Evolutionary conservation across 2,888 invertebrate species (phyloP).

Genomic region (Entomobrya multifasciata): DNA sequence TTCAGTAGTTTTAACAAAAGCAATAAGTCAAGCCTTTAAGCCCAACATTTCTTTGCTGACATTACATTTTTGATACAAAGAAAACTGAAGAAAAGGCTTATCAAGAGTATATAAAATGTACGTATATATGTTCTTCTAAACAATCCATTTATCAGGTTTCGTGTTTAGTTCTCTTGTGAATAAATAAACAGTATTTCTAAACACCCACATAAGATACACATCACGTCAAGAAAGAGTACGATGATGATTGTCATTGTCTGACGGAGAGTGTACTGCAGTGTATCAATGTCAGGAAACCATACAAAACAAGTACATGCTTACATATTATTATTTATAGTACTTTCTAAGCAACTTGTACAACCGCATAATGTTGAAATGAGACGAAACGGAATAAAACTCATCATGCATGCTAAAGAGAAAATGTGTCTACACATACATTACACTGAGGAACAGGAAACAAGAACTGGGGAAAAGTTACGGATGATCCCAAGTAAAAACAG

Average conservation of each 20-base stretch:
- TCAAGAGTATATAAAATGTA: too few species aligned
- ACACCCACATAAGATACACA: conserved; percentile 21
- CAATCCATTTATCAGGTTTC: conserved; percentile 4
- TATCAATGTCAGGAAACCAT: conserved; percentile 17
- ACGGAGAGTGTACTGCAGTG: conserved; percentile 7
- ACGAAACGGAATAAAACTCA: background rate
- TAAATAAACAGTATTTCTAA: background rate
- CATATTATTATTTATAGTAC: too few species aligned
- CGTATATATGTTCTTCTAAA: too few species aligned
- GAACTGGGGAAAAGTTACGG: background rate
- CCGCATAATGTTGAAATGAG: background rate
- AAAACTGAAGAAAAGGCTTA: background rate
- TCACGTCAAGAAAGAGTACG: conserved; percentile 12
- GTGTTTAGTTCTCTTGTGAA: conserved; percentile 6
- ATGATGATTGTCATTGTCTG: conserved; percentile 37
- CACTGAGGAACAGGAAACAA: background rate
- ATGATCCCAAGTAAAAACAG: background rate
- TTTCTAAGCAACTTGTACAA: too few species aligned
- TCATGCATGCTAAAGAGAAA: conserved; percentile 14
- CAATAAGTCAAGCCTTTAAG: too few species aligned
- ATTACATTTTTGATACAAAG: background rate
- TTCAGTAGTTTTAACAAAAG: too few species aligned
- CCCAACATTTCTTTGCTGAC: too few species aligned
- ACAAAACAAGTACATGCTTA: too few species aligned
- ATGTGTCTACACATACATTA: background rate